phyloP scores from a whole-genome alignment of 2,113 vertebrate species.

The Ranitomeya variabilis region DNA sequence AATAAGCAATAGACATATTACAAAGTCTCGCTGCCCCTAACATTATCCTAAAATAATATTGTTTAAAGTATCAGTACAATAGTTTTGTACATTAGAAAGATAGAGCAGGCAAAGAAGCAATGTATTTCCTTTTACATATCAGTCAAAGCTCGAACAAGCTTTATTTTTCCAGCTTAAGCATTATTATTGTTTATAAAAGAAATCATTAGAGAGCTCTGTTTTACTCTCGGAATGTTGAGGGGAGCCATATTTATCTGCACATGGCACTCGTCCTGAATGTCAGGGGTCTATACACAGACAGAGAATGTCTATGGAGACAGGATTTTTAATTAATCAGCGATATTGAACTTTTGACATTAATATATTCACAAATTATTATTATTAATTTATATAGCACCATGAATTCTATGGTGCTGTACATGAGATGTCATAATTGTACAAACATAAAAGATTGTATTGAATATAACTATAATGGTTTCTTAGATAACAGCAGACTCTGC shows the following conservation, averaged over 20 bases:
- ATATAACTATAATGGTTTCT: no score
- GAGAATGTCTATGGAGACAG: background rate
- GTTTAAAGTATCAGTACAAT: background rate
- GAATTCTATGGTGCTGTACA: no score
- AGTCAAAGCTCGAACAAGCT: constrained; percentile 13
- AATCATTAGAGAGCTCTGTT: background rate
- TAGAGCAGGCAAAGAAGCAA: background rate
- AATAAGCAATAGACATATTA: background rate
- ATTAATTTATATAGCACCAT: no score
- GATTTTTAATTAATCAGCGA: constrained; percentile 28
- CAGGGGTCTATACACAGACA: constrained; percentile 33
- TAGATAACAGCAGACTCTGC: no score
- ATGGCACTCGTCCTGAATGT: constrained; percentile 41
- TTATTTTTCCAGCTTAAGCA: constrained; percentile 48
- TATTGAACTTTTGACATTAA: constrained; percentile 30
- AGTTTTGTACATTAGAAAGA: background rate
- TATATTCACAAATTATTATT: background rate
- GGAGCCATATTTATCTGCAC: constrained; percentile 15
- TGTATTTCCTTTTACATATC: constrained; percentile 8
- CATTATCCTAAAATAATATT: constrained; percentile 15
- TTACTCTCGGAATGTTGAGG: constrained; percentile 1
- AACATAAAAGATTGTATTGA: background rate
- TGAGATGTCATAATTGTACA: background rate
- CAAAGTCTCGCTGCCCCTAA: background rate
- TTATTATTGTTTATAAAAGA: constrained; percentile 46